Evolutionary conservation across 2,797 vertebrate genomes (phyloP), one percentile per base, ranked within the genome.

Genomic region (Neosilurus hyrtlii): DNA sequence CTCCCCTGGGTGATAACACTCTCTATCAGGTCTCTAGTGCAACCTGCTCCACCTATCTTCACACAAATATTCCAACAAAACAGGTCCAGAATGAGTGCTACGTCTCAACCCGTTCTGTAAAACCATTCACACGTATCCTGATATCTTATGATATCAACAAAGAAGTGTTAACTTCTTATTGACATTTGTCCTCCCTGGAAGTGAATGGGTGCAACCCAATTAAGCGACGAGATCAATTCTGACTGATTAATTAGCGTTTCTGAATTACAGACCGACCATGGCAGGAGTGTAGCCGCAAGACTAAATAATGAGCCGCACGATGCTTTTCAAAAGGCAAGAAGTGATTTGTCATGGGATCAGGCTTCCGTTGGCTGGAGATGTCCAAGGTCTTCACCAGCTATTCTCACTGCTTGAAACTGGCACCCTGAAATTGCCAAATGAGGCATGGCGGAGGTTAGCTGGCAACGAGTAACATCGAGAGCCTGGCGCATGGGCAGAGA

Each of bases 391-490:
- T 87, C 86, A 65, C 75, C 83, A 76, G 71, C 83, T 77, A 81
- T 85, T 83, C 77, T 83, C 84, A 56, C 82, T 68, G 87, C 83
- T 88, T 82, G 68, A 79, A 83, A 61, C 85, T 85, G 82, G 80
- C 87, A 81, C 70, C 88, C 84, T 80, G 20, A 57, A 86, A 80
- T 26, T 86, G 82, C 83, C 86, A 85, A 87, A 86, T 85, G 83
- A 59, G 89, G 77, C 86, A 62, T 65, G 37, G 66, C 73, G 79
- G 86, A 56, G 70, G 90, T 89, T 87, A 86, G 86, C 85, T 92
- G 92, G 91, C 91, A 89, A 22, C 6, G 24, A 11, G 20, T 26
- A 15, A 30, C 43, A 80, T 71, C 88, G 87, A 87, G 85, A 81
- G 88, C 85, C 86, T 88, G 74, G 57, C 57, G 76, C 86, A 63